Evolutionary conservation across 2,888 invertebrate genomes (phyloP).

Genomic region (Arctia plantaginis): DNA sequence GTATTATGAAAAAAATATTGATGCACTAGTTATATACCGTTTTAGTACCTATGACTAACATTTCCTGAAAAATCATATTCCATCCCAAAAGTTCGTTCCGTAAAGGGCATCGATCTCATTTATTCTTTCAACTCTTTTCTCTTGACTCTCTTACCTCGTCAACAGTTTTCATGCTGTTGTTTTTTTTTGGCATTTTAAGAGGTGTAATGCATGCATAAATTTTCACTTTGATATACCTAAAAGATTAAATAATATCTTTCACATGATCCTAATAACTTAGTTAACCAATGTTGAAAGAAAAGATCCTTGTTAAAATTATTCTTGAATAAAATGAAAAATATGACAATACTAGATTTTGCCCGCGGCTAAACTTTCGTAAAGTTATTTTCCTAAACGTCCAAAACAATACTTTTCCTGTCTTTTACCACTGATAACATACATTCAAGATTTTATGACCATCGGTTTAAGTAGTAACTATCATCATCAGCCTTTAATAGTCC

Average conservation of each 20-base stretch:
- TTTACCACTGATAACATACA: not conserved
- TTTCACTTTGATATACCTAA: slow-evolving; percentile 6
- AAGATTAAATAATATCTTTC: slow-evolving; percentile 8
- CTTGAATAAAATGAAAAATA: not conserved
- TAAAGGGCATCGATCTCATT: too few species aligned
- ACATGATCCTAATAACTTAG: slow-evolving; percentile 11
- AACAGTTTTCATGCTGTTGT: too few species aligned
- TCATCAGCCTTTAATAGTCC: too few species aligned
- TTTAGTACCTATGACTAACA: too few species aligned
- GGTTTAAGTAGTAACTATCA: too few species aligned
- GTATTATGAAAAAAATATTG: too few species aligned
- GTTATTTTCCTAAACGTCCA: not conserved
- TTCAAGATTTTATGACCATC: not conserved
- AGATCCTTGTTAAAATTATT: slow-evolving; percentile 5
- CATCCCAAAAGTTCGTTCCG: too few species aligned
- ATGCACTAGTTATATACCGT: too few species aligned
- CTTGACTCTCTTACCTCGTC: too few species aligned
- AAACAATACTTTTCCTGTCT: not conserved
- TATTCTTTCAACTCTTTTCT: too few species aligned
- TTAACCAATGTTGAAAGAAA: not conserved
- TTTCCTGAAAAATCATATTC: too few species aligned
- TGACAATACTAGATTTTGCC: not conserved
- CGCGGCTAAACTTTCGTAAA: not conserved
- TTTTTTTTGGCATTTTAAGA: too few species aligned
- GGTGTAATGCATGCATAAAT: not conserved